Evolutionary conservation across 2,113 vertebrate species (phyloP).

Genomic region (Cynopterus brachyotis): DNA sequence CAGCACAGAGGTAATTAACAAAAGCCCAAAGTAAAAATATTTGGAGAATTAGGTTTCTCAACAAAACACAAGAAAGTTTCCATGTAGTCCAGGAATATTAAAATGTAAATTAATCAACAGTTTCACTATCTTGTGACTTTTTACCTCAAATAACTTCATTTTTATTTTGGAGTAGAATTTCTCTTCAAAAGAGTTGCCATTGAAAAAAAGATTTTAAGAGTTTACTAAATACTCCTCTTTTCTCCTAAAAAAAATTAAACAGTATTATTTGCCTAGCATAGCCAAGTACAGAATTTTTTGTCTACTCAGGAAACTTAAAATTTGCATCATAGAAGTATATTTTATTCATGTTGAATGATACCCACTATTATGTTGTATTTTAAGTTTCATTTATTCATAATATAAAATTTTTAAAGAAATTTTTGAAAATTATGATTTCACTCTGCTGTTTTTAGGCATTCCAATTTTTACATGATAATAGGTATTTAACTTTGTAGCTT

Average conservation of each 20-base stretch:
- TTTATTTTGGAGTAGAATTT: constrained; percentile 71
- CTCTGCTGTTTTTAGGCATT: constrained; percentile 44
- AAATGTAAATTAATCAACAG: constrained; percentile 72
- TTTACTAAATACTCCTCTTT: constrained; percentile 65
- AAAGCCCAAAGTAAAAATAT: constrained; percentile 73
- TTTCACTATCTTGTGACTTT: constrained; percentile 57
- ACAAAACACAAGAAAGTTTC: constrained; percentile 51
- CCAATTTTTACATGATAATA: constrained; percentile 62
- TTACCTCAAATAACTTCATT: constrained; percentile 55
- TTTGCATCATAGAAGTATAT: constrained; percentile 60
- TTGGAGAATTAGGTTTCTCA: constrained; percentile 65
- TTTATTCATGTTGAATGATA: constrained; percentile 63
- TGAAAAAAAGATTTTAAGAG: constrained; percentile 60
- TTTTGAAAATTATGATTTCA: constrained; percentile 44
- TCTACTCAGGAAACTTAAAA: constrained; percentile 62
- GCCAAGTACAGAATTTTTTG: constrained; percentile 68
- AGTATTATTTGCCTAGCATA: constrained; percentile 71
- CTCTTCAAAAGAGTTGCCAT: constrained; percentile 49
- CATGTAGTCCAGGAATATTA: constrained; percentile 73
- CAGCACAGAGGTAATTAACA: constrained; percentile 78
- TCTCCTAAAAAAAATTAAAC: constrained; percentile 50
- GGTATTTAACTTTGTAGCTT: constrained; percentile 30
- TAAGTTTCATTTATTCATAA: constrained; percentile 63
- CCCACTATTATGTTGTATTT: constrained; percentile 21
- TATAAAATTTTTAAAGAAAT: constrained; percentile 48